These are phyloP conservation scores for Cassiopea andromeda DNA, from an alignment of 30 jellyfish, hydroid and myxozoan species.

Conservation along the genomic window DNA sequence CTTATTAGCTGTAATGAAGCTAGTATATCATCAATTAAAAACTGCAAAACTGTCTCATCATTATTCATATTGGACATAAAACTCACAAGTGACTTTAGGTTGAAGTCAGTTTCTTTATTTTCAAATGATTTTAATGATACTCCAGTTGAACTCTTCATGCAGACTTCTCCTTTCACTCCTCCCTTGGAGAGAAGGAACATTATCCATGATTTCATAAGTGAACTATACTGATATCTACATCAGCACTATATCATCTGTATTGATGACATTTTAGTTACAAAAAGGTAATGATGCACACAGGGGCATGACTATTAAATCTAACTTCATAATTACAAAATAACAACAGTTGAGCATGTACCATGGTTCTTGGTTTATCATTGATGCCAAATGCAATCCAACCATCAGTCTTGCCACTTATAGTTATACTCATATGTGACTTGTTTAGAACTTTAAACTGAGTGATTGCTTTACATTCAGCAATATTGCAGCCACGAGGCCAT, in stretches of 20 bases:
- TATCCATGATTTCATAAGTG: background rate
- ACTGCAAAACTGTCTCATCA: too few relatives aligned
- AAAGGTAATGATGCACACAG: too few relatives aligned
- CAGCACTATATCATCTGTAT: too few relatives aligned
- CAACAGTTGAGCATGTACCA: slow-evolving; percentile 21
- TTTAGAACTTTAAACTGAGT: background rate
- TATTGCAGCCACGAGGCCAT: slow-evolving; percentile 57
- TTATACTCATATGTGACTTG: background rate
- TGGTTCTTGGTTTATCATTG: slow-evolving; percentile 41
- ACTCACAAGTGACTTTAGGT: slow-evolving; percentile 45
- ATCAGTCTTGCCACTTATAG: slow-evolving; percentile 14
- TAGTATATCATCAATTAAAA: too few relatives aligned
- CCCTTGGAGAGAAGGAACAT: slow-evolving; percentile 19
- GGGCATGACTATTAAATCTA: too few relatives aligned
- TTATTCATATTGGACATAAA: background rate
- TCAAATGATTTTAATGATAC: slow-evolving; percentile 23
- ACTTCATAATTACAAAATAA: too few relatives aligned
- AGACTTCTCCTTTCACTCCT: slow-evolving; percentile 59
- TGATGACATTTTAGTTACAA: too few relatives aligned
- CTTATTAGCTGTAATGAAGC: too few relatives aligned
- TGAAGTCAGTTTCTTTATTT: slow-evolving; percentile 52
- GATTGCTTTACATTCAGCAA: slow-evolving; percentile 9
- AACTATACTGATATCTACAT: background rate
- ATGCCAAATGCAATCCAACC: slow-evolving; percentile 74
- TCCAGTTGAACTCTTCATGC: slow-evolving; percentile 15